phyloP scores from a whole-genome alignment of 2,113 vertebrate genomes.

The Cyphomyrus discorhynchus region DNA sequence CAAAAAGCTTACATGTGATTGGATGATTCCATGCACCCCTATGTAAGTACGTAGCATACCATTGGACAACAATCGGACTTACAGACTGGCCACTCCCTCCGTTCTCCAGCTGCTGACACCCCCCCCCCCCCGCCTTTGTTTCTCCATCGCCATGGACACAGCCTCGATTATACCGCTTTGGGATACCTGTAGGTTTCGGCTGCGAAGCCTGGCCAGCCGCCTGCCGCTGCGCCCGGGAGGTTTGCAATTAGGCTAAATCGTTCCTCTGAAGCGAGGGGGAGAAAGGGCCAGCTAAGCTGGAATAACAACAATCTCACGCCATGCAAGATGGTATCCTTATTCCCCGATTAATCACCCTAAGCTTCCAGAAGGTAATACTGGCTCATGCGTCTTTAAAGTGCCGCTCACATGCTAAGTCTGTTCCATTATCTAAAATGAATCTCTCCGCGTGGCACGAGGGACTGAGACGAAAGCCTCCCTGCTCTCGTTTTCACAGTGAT shows the following conservation, averaged over 20 bases:
- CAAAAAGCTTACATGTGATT: neutral
- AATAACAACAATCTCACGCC: neutral
- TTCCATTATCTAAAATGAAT: constrained; percentile 15
- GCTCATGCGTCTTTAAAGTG: neutral
- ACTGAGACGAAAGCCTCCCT: neutral
- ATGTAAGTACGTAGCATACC: neutral
- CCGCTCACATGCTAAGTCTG: neutral
- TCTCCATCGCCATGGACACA: neutral
- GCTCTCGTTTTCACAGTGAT: neutral
- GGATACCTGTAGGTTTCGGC: neutral
- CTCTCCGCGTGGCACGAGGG: neutral
- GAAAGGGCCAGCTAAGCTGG: neutral
- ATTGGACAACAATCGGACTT: neutral
- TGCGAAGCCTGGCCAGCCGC: neutral
- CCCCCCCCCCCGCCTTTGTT: neutral
- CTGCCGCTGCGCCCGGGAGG: neutral
- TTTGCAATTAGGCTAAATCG: constrained; percentile 6
- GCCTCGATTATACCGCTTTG: neutral
- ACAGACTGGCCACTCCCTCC: neutral
- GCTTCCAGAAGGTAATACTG: constrained; percentile 6
- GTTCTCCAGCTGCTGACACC: neutral
- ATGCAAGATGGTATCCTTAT: neutral
- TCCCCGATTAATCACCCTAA: neutral
- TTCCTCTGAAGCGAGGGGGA: neutral
- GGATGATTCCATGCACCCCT: neutral